Conservation (phyloP, 2,113 vertebrate genomes). For the Elaphurus davidianus region DNA sequence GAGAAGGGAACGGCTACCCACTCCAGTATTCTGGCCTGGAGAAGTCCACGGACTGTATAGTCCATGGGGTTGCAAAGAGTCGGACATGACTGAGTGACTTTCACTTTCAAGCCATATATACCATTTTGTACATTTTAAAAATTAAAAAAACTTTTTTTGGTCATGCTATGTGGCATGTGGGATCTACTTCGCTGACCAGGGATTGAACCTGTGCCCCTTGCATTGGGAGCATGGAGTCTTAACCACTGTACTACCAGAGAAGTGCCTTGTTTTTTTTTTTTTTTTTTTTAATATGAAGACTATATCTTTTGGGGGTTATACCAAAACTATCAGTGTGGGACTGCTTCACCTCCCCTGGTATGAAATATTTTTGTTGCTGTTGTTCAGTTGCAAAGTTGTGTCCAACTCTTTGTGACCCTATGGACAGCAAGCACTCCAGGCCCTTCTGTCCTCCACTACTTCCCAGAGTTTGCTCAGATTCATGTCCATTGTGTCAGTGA, state of each 20-base stretch:
- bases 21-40: not conserved
- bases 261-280: not conserved
- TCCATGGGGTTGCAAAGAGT: not conserved
- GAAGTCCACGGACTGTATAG: not conserved
- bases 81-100: not conserved
- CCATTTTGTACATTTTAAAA: not conserved
- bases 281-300: not conserved
- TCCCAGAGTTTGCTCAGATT: not conserved
- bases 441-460: not conserved
- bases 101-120: not conserved
- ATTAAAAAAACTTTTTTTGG: not conserved
- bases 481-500: not conserved
- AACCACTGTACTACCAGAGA: not conserved
- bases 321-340: accelerated
- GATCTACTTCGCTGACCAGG: not conserved
- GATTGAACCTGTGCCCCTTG: not conserved
- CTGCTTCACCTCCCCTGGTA: not conserved
- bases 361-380: not conserved
- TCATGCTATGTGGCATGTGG: not conserved
- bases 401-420: not conserved
- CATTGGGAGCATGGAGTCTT: not conserved
- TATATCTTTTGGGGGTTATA: not conserved
- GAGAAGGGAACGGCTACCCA: not conserved
- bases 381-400: not conserved
- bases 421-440: not conserved